Evolutionary conservation across 2,888 invertebrate genomes (phyloP).

Genomic region (Sympetrum striolatum): DNA sequence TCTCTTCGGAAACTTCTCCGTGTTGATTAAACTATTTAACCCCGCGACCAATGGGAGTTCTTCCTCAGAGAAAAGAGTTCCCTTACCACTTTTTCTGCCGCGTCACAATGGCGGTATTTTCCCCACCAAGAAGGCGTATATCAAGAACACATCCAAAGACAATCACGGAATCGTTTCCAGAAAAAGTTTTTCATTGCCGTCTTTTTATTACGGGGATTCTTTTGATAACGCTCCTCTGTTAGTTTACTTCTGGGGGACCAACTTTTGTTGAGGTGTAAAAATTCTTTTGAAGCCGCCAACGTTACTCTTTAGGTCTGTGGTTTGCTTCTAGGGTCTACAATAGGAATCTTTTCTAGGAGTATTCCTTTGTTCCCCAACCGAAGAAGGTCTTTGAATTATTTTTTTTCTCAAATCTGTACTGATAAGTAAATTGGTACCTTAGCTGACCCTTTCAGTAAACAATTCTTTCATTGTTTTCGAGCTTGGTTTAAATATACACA

Average conservation of each 20-base stretch:
- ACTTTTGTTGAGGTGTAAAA: background rate
- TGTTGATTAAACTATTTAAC: constrained; percentile 40
- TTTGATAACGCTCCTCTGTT: background rate
- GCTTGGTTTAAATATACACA: no score
- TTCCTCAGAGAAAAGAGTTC: background rate
- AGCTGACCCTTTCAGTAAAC: no score
- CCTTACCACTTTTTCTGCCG: background rate
- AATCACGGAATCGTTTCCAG: background rate
- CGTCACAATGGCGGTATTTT: background rate
- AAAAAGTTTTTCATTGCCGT: background rate
- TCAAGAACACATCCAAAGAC: constrained; percentile 8
- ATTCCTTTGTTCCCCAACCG: no score
- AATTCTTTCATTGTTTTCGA: no score
- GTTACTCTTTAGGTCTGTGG: no score
- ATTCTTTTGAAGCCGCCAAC: no score
- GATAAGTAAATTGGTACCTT: no score
- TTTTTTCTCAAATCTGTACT: no score
- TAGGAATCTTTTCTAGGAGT: no score
- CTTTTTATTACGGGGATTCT: background rate
- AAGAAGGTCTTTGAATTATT: no score
- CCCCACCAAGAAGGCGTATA: background rate
- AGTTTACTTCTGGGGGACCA: background rate
- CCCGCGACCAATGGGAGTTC: background rate
- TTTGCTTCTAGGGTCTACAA: no score
- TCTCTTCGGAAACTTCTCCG: constrained; percentile 1